phyloP scores from a whole-genome alignment of 1,140 invertebrate genomes.

The Globodera rostochiensis region DNA sequence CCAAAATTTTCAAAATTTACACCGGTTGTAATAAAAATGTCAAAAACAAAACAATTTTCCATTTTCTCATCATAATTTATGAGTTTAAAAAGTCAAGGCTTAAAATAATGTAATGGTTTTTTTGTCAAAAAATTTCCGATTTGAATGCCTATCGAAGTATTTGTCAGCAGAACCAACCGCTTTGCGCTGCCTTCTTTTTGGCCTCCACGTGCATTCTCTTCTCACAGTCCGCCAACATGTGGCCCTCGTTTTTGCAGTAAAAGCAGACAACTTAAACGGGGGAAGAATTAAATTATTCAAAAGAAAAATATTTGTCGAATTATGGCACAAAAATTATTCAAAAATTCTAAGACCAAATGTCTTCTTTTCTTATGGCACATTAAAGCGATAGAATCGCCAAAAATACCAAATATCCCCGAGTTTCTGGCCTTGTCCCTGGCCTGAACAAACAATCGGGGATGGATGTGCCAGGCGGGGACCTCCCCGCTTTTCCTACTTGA shows the following conservation, averaged over 20 bases:
- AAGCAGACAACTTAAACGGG: neutral
- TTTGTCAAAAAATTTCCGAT: neutral
- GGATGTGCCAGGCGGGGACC: no score
- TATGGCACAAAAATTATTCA: no score
- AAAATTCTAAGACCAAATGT: no score
- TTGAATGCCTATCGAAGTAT: neutral
- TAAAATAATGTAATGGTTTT: neutral
- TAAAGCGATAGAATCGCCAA: no score
- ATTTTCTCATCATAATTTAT: neutral
- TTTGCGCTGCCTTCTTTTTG: neutral
- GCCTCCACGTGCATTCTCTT: slow-evolving; percentile 4
- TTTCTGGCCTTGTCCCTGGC: neutral
- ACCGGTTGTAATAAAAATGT: neutral
- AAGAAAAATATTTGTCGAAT: neutral
- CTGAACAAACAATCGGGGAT: no score
- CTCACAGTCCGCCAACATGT: slow-evolving; percentile 3
- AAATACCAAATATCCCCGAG: no score
- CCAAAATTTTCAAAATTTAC: neutral
- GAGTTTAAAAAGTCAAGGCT: neutral
- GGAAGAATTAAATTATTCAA: neutral
- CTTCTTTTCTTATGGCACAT: no score
- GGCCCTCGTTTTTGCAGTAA: slow-evolving; percentile 11
- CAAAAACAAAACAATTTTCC: neutral
- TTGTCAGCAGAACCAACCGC: no score
- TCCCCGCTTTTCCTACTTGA: no score